phyloP scores from a whole-genome alignment of 2,888 invertebrate genomes.

The Mythimna ferrago region DNA sequence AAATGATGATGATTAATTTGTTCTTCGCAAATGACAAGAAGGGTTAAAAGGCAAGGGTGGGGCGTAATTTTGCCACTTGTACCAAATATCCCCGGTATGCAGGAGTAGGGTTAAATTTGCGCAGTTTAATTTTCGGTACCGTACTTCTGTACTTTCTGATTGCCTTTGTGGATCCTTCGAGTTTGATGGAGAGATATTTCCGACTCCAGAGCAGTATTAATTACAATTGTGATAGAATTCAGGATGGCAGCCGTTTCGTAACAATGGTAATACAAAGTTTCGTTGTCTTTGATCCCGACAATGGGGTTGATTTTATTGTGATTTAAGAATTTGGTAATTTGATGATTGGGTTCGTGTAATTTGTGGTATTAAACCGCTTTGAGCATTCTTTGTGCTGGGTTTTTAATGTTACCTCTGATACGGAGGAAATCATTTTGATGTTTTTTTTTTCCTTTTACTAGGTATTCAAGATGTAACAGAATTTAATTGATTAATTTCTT shows the following conservation, averaged over 20 bases:
- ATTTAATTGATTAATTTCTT: neutral
- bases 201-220: constrained; percentile 86
- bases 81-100: constrained; percentile 82
- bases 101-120: constrained; percentile 75
- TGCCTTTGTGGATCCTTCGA: constrained; percentile 85
- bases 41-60: constrained; percentile 87
- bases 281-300: constrained; percentile 78
- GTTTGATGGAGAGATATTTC: constrained; percentile 90
- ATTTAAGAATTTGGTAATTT: constrained; percentile 61
- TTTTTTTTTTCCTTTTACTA: neutral
- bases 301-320: constrained; percentile 62
- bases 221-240: constrained; percentile 81
- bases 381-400: neutral
- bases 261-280: constrained; percentile 68
- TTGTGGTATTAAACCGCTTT: constrained; percentile 24
- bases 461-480: neutral
- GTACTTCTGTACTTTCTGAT: constrained; percentile 85
- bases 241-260: constrained; percentile 67
- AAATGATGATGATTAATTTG: constrained; percentile 91
- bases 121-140: constrained; percentile 82
- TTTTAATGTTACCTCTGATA: neutral
- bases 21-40: constrained; percentile 90
- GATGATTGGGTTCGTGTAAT: constrained; percentile 40
- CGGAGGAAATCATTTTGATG: neutral
- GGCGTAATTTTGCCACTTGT: constrained; percentile 84